phyloP scores from a whole-genome alignment of 2,888 invertebrate species.

The Alcis repandata region DNA sequence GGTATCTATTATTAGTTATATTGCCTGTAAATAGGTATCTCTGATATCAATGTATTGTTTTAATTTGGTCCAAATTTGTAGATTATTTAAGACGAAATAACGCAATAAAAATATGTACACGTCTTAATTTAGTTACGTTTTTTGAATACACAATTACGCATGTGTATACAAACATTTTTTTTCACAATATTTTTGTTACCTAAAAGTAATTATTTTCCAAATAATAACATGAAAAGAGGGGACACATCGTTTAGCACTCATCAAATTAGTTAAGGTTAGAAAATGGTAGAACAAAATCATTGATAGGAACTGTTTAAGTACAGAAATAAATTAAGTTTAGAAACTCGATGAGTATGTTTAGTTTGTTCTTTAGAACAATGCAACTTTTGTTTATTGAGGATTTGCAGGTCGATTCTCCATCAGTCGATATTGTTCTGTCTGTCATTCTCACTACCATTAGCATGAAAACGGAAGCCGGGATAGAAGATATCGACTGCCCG shows the following conservation, averaged over 20 bases:
- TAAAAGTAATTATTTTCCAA: background rate
- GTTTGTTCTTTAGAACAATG: background rate
- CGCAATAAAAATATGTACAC: no score
- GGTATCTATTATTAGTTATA: no score
- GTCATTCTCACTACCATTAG: background rate
- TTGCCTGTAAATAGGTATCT: no score
- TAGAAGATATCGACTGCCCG: background rate
- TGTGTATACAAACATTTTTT: background rate
- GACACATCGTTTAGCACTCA: background rate
- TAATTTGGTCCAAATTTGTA: no score
- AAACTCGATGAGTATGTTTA: background rate
- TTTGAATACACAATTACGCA: no score
- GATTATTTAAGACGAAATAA: no score
- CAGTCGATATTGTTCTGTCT: no score
- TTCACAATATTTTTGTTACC: background rate
- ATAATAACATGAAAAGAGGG: background rate
- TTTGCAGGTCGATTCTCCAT: background rate
- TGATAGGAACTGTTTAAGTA: background rate
- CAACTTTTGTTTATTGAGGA: background rate
- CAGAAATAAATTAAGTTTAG: constrained; percentile 1
- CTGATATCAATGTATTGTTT: no score
- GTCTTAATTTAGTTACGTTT: background rate
- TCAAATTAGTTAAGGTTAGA: background rate
- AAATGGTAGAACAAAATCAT: background rate
- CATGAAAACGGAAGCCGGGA: background rate